Evolutionary conservation across 2,888 invertebrate genomes (phyloP), one percentile per base, ranked within the genome.

Genomic region (Myopa tessellatipennis): DNA sequence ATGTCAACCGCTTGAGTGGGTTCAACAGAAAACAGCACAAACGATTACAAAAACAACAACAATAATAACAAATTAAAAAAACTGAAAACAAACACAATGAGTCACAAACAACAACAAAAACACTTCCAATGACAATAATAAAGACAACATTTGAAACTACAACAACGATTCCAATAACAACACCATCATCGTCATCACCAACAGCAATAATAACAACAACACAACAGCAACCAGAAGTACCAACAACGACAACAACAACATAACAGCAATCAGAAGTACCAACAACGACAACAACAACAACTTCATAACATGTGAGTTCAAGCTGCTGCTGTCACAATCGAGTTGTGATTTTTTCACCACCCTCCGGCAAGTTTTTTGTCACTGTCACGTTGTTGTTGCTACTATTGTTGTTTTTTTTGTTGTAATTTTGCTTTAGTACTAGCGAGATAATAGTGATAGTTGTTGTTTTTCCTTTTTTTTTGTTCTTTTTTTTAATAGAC

Each of bases 221-320:
- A 34, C 61, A 61, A 34, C 61, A 61, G 40, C 3, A 45, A 45
- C 1, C 45, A 45, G 7, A 45, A 45, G 45, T 10, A 45, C 6
- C 10, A 45, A 68, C 68, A 45, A 68, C 45, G 4, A 50, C 45
- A 68, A 68, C 68, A 45, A 18, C 5, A 45, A 45, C 40, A 40
- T 8, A 40, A 40, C 10, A 1, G 10, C 10, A 6, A 2, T 3
- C 45, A 45, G 45, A 6, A 45, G 45, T 10, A 45, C 7, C 45
- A 45, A 45, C 45, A 45, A 12, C 50, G 40, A 8, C 68, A 68
- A 6, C 68, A 40, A 52, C 58, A 72, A 72, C 45, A 72, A n/a
- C 38, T n/a, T 4, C 38, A 8, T 18, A 16, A 34, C 5, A 10
- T 36, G 38, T 45, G 45, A 36, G 40, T 68, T 38, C 18, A 16